A percentile compares a stretch with the other conserved stretches of the same genome.
These are phyloP conservation scores for Thoracochromis brauschi DNA, from an alignment of 2,113 vertebrate species.

Conservation along the genomic window DNA sequence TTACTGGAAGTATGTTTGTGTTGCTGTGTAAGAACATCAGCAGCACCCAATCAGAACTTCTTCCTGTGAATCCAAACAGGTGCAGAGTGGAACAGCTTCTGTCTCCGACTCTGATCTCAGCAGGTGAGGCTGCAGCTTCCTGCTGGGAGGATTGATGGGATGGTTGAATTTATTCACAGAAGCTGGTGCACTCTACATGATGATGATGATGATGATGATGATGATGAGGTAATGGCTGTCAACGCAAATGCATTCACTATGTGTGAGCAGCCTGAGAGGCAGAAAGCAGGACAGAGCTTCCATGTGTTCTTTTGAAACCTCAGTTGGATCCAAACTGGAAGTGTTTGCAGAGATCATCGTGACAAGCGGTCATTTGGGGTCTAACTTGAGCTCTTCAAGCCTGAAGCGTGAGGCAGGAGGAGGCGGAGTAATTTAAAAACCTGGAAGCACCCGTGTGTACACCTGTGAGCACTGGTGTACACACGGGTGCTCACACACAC, in stretches of 20 bases:
- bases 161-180: not conserved
- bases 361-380: not conserved
- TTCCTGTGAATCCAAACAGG: not conserved
- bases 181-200: not conserved
- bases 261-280: not conserved
- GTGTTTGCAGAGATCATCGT: not conserved
- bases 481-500: not conserved
- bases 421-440: not conserved
- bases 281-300: not conserved
- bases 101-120: not conserved
- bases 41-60: not conserved
- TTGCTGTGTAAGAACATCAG: not conserved
- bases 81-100: not conserved
- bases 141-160: not conserved
- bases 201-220: not conserved
- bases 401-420: not conserved
- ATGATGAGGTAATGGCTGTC: not conserved
- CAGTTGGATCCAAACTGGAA: not conserved
- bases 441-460: not conserved
- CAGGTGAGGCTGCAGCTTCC: not conserved
- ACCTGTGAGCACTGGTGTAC: not conserved
- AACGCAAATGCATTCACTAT: not conserved
- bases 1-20: not conserved
- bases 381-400: not conserved
- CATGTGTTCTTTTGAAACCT: not conserved